Evolutionary conservation across 2,113 vertebrate species (phyloP).

Genomic region (Lates calcarifer): DNA sequence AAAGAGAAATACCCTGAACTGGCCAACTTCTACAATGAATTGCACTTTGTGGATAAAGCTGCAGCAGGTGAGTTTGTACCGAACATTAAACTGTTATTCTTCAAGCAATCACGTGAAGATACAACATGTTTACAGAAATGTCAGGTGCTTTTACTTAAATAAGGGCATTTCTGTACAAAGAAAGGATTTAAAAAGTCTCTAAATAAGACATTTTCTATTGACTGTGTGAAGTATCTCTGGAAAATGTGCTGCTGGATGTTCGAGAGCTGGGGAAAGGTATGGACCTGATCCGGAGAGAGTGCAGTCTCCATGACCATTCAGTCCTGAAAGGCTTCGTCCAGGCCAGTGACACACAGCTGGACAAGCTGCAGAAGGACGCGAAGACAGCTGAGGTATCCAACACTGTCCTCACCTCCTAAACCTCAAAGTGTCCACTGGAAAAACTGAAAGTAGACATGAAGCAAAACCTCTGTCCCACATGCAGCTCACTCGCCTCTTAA

Average conservation of each 20-base stretch:
- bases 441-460: constrained; percentile 26
- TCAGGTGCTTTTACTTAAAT: not conserved
- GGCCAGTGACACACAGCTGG: constrained; percentile 89
- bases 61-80: constrained; percentile 88
- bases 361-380: constrained; percentile 93
- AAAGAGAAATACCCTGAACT: constrained; percentile 96
- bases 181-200: not conserved
- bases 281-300: constrained; percentile 94
- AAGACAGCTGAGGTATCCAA: constrained; percentile 90
- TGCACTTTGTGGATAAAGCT: constrained; percentile 97
- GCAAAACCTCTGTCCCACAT: constrained; percentile 14
- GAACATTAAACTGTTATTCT: not conserved
- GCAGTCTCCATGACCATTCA: constrained; percentile 90
- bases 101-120: not conserved
- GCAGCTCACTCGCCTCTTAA: constrained; percentile 25
- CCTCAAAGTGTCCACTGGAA: constrained; percentile 8
- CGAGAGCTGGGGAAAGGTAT: constrained; percentile 96
- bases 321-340: constrained; percentile 92
- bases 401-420: constrained; percentile 8
- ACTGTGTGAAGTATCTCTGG: constrained; percentile 90
- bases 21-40: constrained; percentile 93
- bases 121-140: not conserved
- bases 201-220: not conserved
- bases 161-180: not conserved
- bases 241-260: constrained; percentile 95